Evolutionary conservation across 2,797 vertebrate species (phyloP).

Genomic region (Phalloptychus januarius): DNA sequence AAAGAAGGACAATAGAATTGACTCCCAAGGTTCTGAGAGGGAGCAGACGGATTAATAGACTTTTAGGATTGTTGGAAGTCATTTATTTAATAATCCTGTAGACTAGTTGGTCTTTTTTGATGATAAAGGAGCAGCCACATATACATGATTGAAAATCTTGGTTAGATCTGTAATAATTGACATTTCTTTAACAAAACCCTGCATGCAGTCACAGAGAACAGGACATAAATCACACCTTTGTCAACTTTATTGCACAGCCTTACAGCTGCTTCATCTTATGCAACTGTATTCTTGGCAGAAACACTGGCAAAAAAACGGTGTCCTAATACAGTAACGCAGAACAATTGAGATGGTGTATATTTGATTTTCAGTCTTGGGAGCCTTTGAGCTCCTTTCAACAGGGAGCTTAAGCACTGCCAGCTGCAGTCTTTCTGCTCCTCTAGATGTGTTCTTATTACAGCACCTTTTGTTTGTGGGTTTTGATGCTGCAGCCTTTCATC

Average conservation of each 20-base stretch:
- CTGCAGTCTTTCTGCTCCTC: constrained; percentile 43
- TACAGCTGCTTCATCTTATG: constrained; percentile 5
- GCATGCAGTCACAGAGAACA: constrained; percentile 27
- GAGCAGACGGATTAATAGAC: constrained; percentile 12
- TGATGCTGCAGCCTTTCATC: constrained; percentile 67
- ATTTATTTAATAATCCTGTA: neutral
- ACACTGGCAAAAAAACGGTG: neutral
- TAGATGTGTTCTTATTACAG: constrained; percentile 43
- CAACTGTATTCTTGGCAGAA: neutral
- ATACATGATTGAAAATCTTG: neutral
- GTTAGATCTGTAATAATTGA: neutral
- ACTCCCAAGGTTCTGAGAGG: constrained; percentile 40
- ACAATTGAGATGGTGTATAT: constrained; percentile 10
- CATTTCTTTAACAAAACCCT: constrained; percentile 9
- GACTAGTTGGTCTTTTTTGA: neutral
- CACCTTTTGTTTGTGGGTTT: constrained; percentile 44
- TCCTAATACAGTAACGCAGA: constrained; percentile 18
- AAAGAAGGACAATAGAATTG: constrained; percentile 29
- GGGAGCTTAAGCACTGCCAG: constrained; percentile 39
- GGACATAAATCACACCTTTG: constrained; percentile 35
- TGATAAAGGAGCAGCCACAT: neutral
- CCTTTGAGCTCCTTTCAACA: constrained; percentile 29
- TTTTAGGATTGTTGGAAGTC: constrained; percentile 6
- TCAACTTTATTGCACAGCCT: constrained; percentile 9
- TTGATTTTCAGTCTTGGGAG: constrained; percentile 17